Evolutionary conservation across 1,140 invertebrate species (phyloP), one percentile per base, ranked within the genome.

Genomic region (Artemia franciscana): DNA sequence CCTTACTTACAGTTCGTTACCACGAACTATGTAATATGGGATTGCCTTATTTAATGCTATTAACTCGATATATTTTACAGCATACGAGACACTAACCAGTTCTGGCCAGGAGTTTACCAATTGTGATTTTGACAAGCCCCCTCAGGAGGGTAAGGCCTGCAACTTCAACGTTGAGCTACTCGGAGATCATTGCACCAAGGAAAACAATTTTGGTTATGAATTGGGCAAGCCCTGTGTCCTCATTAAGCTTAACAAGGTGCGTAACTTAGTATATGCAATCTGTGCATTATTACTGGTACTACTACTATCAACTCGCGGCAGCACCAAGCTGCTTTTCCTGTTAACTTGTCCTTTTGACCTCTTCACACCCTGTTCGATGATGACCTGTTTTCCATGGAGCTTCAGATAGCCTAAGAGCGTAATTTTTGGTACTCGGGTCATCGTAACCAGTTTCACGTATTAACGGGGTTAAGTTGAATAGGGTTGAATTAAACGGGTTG

Each of bases 171-270:
- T 82, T 0, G 77, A 77, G 56, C 70, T 77, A 3, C 81, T 82
- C 68, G 82, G 79, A 0, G 62, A 63, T 5, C 73, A 76, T 23
- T 93, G 89, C 69, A 78, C 80, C 62, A 71, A 77, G 60, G 79
- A 81, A 69, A 80, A 83, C 66, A 75, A 73, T 26, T 92, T 84
- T 68, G 85, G 87, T 0, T 93, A 82, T 69, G 73, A 75, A 21
- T 76, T 80, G 66, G 83, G 80, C 18, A 79, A 82, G 15, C 87
- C 86, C 12, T 89, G 86, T 70, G 81, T 89, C 69, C 83, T 88
- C 73, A 78, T 89, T 62, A 90, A 89, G 71, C 75, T 90, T 56
- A 89, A 89, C 68, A 86, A 85, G 77, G 83, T 85, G 71, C 76
- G 71, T 70, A 57, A 60, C 56, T 27, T 57, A 59, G 24, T 39